These are phyloP conservation scores for Neosilurus mollespiculum DNA, from an alignment of 2,797 vertebrate species.

Conservation along the genomic window DNA sequence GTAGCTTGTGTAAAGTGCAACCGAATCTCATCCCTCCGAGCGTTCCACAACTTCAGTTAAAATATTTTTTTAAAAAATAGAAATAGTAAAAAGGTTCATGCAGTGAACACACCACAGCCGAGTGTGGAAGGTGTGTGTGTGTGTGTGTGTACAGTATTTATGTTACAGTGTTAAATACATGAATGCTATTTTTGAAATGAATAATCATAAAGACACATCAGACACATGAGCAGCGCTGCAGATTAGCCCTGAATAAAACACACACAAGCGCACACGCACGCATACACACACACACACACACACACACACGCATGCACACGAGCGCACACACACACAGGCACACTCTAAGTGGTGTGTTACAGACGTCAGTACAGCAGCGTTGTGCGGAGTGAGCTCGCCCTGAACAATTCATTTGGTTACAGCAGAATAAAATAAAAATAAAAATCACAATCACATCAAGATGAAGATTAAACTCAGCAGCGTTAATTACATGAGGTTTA, in stretches of 20 bases:
- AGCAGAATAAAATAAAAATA: constrained; percentile 74
- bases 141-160: constrained; percentile 16
- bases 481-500: constrained; percentile 44
- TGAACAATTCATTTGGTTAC: constrained; percentile 96
- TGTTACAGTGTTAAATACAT: constrained; percentile 36
- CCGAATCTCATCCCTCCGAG: constrained; percentile 36
- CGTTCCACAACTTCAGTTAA: constrained; percentile 34
- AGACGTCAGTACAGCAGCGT: constrained; percentile 37
- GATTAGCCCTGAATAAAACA: constrained; percentile 34
- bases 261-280: background rate
- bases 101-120: constrained; percentile 35
- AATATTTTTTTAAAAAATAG: background rate
- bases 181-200: constrained; percentile 17
- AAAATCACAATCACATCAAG: constrained; percentile 53
- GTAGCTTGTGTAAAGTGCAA: constrained; percentile 51
- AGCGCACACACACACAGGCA: background rate
- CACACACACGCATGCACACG: background rate
- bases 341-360: constrained; percentile 18
- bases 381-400: constrained; percentile 64
- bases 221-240: constrained; percentile 21
- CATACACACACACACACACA: background rate
- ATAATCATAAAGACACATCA: background rate
- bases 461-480: constrained; percentile 72
- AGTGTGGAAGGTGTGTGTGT: constrained; percentile 10
- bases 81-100: constrained; percentile 43